Evolutionary conservation across 2,888 invertebrate species (phyloP), one percentile per base, ranked within the genome.

Genomic region (Morinoia aosen): DNA sequence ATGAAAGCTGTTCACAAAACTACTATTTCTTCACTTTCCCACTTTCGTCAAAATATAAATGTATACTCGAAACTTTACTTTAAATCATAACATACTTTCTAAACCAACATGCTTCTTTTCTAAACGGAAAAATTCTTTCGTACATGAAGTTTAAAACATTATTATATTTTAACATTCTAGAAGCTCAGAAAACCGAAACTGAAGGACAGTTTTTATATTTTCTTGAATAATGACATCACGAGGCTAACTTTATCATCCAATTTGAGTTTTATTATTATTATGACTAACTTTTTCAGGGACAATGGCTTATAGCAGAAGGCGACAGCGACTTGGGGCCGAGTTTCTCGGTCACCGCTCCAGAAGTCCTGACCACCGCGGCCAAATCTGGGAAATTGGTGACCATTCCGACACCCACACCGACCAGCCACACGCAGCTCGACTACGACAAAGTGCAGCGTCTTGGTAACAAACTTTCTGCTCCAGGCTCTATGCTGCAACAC

Each of bases 251-350:
- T 48, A 48, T 5, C 48, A 48, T 48, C 48, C 48, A 48, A 48
- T 48, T 48, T 48, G 48, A 19, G 19, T 61, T 61, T 61, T 61
- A 16, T 25, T 76, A 10, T 33, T 11, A 57, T 93, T 57, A 93
- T 57, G 57, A 12, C n/a, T 93, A 11, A 93, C 14, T 93, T 93
- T 57, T 33, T 76, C 93, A 93, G 93, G 93, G 93, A 57, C 93
- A 33, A n/a, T 93, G 93, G 93, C 58, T 93, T 8, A 57, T 93
- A 57, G 33, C 93, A 57, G 57, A 56, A 48, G 40, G 48, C 14
- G 90, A 48, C 90, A 90, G 90, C 90, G 90, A 90, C 33, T 14
- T 90, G 10, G 33, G 48, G 40, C 90, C 40, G 40, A 90, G 90
- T 40, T 90, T 90, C 33, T 33, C 76, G 25, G 76, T 76, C 8